Evolutionary conservation across 2,888 invertebrate species (phyloP).

Genomic region (Drosophila infuscata): DNA sequence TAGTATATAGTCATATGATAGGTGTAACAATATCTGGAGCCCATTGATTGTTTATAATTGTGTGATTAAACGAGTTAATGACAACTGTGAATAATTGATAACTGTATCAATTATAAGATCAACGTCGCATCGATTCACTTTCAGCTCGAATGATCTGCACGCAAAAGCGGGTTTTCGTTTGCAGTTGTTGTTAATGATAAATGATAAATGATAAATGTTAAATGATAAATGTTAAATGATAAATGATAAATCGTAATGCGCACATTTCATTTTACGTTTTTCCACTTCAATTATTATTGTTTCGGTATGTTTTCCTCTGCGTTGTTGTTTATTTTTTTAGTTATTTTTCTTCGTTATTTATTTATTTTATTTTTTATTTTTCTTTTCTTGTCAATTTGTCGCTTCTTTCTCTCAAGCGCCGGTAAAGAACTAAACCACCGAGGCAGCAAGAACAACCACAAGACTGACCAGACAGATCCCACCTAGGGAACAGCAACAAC

Average conservation of each 20-base stretch:
- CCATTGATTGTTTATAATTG: not conserved
- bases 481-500: constrained; percentile 29
- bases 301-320: constrained; percentile 6
- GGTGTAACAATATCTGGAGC: not conserved
- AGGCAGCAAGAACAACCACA: constrained; percentile 64
- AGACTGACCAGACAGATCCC: constrained; percentile 56
- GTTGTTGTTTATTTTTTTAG: not conserved
- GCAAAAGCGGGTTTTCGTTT: constrained; percentile 3
- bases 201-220: constrained; percentile 17
- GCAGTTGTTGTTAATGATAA: constrained; percentile 9
- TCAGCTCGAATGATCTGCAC: constrained; percentile 24
- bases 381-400: constrained; percentile 20
- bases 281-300: constrained; percentile 24
- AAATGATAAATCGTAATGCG: constrained; percentile 42
- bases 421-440: constrained; percentile 68
- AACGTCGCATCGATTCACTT: constrained; percentile 11
- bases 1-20: not conserved
- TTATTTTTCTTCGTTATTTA: constrained; percentile 8
- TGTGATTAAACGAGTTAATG: not conserved
- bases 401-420: constrained; percentile 63
- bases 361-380: constrained; percentile 6
- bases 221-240: not conserved
- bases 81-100: constrained; percentile 26
- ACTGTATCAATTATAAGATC: constrained; percentile 43
- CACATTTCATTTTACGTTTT: constrained; percentile 70